Conservation (phyloP, 2,888 invertebrate species). For the Amphiduros pacificus region DNA sequence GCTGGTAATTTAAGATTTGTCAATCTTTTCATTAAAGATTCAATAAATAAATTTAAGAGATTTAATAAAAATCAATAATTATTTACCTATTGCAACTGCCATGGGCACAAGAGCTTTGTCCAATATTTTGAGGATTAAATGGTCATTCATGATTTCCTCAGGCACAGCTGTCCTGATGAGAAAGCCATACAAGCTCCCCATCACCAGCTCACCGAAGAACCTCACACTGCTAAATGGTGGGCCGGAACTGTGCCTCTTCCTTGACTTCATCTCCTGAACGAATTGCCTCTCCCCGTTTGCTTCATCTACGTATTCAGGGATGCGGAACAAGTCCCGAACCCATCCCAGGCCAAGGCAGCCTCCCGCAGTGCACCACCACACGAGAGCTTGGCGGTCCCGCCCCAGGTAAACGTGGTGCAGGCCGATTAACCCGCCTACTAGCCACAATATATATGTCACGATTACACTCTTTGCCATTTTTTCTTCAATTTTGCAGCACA, state of each 20-base stretch:
- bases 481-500: background rate
- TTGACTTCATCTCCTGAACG: slow-evolving; percentile 64
- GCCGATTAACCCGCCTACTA: slow-evolving; percentile 85
- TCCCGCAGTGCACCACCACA: slow-evolving; percentile 85
- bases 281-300: slow-evolving; percentile 56
- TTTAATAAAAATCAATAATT: background rate
- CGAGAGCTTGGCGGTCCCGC: slow-evolving; percentile 85
- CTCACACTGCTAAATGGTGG: slow-evolving; percentile 24
- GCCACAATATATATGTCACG: slow-evolving; percentile 81
- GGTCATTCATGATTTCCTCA: slow-evolving; percentile 5
- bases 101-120: slow-evolving; percentile 16
- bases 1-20: no score
- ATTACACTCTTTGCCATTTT: slow-evolving; percentile 60
- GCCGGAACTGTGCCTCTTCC: slow-evolving; percentile 61
- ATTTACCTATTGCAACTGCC: slow-evolving; percentile 27
- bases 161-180: slow-evolving; percentile 29
- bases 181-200: slow-evolving; percentile 42
- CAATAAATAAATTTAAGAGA: no score
- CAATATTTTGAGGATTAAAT: background rate
- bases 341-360: slow-evolving; percentile 82
- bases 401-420: slow-evolving; percentile 88
- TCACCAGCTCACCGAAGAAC: slow-evolving; percentile 41
- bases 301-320: slow-evolving; percentile 83
- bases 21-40: no score
- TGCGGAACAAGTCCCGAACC: slow-evolving; percentile 80